Evolutionary conservation across 2,113 vertebrate genomes (phyloP), one percentile per base, ranked within the genome.

Genomic region (Ivindomyrus marchei): DNA sequence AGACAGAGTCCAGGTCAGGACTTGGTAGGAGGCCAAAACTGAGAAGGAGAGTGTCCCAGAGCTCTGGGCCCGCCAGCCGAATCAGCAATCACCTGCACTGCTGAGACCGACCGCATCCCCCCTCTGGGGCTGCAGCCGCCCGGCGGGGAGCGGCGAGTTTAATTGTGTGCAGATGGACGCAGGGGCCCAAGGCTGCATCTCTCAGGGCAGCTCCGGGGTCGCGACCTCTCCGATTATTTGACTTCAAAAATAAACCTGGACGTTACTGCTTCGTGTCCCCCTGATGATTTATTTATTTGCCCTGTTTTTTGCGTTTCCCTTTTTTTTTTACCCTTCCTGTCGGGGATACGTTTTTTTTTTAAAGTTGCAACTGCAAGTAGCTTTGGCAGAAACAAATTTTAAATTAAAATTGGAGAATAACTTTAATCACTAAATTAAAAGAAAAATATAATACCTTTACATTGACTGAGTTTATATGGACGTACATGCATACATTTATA

Each of bases 121-220:
- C 15, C 42, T 1, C 42, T 10, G 27, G 42, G 87, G 11, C 36
- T 66, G 94, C 95, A 92, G 95, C 93, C 94, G 92, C 94, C 8
- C 19, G 91, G 90, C 91, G 52, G 19, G 92, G 9, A 91, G 88
- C 90, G 86, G 52, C 94, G 92, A 94, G 91, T 95, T 90, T 98
- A 98, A 99, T 98, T 96, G 96, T 96, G 96, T 96, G 95, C 98
- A 99, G 97, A 98, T 98, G 97, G 94, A 94, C 90, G 91, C 92
- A 91, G 93, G 92, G 92, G 91, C 94, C 92, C 92, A 94, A 95
- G 96, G 96, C 96, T 95, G 97, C 96, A 93, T 92, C 95, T 97
- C 96, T 96, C 93, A 94, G 96, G 96, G 95, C 97, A 96, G 96
- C 96, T 95, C 93, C 94, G 96, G 96, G 97, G 97, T 97, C 97